phyloP scores from a whole-genome alignment of 2,888 invertebrate genomes.

The Toxonevra muliebris region DNA sequence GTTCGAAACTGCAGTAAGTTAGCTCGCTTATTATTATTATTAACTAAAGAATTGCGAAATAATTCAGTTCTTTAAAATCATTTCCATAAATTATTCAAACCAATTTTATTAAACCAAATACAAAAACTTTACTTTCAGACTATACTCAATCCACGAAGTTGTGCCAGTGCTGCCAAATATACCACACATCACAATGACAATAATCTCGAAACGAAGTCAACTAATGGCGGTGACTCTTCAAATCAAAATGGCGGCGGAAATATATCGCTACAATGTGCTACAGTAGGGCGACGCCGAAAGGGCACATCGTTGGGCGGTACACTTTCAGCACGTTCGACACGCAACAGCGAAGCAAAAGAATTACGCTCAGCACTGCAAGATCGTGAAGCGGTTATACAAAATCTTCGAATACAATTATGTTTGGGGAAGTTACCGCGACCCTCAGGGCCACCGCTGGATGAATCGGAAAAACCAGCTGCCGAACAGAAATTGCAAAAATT shows the following conservation, averaged over 20 bases:
- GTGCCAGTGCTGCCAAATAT: constrained; percentile 53
- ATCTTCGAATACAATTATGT: constrained; percentile 64
- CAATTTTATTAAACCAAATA: no score
- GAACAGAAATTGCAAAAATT: constrained; percentile 71
- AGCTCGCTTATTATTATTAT: no score
- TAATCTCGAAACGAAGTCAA: constrained; percentile 70
- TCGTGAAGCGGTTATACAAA: constrained; percentile 85
- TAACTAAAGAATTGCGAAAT: no score
- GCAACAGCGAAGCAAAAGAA: constrained; percentile 68
- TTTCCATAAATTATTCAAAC: no score
- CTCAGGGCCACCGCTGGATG: constrained; percentile 66
- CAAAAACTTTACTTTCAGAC: constrained; percentile 61
- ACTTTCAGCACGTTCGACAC: constrained; percentile 48
- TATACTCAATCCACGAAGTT: constrained; percentile 61
- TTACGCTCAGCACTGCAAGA: constrained; percentile 77
- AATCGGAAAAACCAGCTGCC: constrained; percentile 69
- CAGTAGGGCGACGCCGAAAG: constrained; percentile 68
- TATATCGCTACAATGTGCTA: constrained; percentile 59
- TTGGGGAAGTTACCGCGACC: constrained; percentile 63
- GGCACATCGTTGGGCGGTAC: constrained; percentile 62
- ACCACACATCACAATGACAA: constrained; percentile 47
- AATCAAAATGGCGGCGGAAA: constrained; percentile 77
- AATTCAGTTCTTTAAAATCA: no score
- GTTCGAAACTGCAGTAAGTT: no score
- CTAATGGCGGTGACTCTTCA: constrained; percentile 73